A percentile compares a stretch with the other conserved stretches of the same genome.
phyloP scores from a whole-genome alignment of 2,113 vertebrate species.

The Chrysemys picta region DNA sequence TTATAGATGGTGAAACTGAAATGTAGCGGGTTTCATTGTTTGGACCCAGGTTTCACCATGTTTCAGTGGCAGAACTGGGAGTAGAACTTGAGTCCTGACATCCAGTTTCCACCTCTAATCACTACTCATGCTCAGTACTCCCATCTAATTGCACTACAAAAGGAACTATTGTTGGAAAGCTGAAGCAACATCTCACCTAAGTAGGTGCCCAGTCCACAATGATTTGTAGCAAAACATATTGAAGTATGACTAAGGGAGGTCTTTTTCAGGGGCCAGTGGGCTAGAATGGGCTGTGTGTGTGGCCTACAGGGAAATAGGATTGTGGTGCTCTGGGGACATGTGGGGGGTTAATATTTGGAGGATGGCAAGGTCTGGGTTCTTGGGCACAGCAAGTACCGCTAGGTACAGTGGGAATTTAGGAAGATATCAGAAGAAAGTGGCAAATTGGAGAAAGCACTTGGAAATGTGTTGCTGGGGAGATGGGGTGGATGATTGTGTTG shows the following conservation, averaged over 20 bases:
- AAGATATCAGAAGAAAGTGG: accelerated
- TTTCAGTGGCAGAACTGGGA: background rate
- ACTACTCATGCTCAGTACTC: background rate
- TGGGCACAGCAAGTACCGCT: background rate
- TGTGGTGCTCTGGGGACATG: background rate
- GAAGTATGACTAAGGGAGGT: accelerated
- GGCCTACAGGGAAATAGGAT: background rate
- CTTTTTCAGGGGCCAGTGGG: background rate
- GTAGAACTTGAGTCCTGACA: background rate
- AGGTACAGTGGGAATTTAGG: background rate
- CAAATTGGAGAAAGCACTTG: accelerated
- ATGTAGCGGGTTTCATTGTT: accelerated
- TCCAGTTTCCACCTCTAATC: background rate
- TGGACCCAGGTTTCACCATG: background rate
- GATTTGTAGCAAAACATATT: background rate
- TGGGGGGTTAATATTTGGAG: background rate
- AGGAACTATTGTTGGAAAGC: background rate
- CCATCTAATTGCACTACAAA: background rate
- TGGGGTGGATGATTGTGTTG: background rate
- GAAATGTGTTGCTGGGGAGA: background rate
- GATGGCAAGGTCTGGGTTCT: background rate
- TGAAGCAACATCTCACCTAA: background rate
- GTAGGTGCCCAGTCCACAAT: background rate
- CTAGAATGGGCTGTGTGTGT: background rate
- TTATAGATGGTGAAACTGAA: accelerated